Evolutionary conservation across 2,888 invertebrate species (phyloP), one percentile per base, ranked within the genome.

Genomic region (Glyphotaelius pellucidus): DNA sequence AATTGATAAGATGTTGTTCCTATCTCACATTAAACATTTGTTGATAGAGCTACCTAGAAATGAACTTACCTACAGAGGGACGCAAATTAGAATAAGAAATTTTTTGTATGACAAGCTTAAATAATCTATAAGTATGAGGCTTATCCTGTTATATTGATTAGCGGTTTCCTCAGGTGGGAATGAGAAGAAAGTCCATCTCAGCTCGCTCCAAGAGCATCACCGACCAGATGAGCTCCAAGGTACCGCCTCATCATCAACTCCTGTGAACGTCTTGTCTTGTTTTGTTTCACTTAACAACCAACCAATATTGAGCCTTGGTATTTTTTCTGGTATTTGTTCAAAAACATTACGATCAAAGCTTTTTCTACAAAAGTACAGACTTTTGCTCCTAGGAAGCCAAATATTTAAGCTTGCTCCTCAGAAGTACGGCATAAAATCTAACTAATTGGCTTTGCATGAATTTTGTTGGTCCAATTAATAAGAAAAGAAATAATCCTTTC

Each of bases 211-310:
- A 92, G 81, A 85, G 85, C 35, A 92, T 93, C 14, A 90, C 93
- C 38, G 93, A 93, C 88, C 93, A 93, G 86, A 92, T 92, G 90
- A 93, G 93, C 91, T 92, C 93, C 90, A 93, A 93, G 93, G 93
- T 93, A 93, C 92, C 25, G 25, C 67, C 25, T 25, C 67, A 67
- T n/a, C 67, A 67, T 25, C 25, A 86, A 12, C 83, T 80, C 83
- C 31, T 84, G 90, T 90, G 90, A 80, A 32, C 81, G 83, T 90
- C 84, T 32, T 47, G 80, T 90, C 31, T 42, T 79, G 67, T 80
- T 86, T 67, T 84, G 67, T 90, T 30, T 83, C 67, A 83, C 52
- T 79, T 80, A 31, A 84, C 31, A 80, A 47, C 12, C 31, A 15
- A 31, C 67, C 67, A 35, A 31, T 32, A 67, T 31, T 67, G 79